Conservation (phyloP, 2,888 invertebrate genomes). For the Beris chalybata region DNA sequence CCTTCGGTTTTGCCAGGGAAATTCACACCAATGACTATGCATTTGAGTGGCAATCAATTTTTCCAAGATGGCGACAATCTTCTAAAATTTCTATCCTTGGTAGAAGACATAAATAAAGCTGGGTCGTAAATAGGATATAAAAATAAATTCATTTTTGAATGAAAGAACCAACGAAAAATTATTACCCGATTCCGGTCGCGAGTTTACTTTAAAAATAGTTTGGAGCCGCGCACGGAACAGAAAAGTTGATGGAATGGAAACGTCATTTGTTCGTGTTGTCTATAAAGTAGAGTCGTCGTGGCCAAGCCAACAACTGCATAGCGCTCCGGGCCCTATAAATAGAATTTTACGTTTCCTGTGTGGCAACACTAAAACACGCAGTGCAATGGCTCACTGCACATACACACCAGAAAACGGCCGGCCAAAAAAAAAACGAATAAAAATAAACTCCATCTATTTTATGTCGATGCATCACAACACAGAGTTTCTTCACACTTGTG, state of each 20-base stretch:
- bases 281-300: neutral
- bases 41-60: no score
- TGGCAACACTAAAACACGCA: conserved; percentile 4
- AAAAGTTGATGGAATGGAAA: conserved; percentile 11
- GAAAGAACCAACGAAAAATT: no score
- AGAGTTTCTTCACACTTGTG: neutral
- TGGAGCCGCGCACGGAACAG: neutral
- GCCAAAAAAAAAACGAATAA: no score
- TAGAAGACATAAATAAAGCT: no score
- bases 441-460: neutral
- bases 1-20: no score
- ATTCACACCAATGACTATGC: no score
- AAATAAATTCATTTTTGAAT: no score
- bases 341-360: conserved; percentile 17
- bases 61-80: no score
- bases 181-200: neutral
- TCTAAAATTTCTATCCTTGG: no score
- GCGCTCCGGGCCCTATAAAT: conserved; percentile 7
- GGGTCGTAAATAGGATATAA: no score
- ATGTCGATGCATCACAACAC: conserved; percentile 3
- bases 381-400: no score
- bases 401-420: no score
- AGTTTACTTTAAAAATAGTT: conserved; percentile 10
- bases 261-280: neutral
- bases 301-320: neutral